Conservation (phyloP, 2,113 vertebrate species). For the Ciconia maguari region DNA sequence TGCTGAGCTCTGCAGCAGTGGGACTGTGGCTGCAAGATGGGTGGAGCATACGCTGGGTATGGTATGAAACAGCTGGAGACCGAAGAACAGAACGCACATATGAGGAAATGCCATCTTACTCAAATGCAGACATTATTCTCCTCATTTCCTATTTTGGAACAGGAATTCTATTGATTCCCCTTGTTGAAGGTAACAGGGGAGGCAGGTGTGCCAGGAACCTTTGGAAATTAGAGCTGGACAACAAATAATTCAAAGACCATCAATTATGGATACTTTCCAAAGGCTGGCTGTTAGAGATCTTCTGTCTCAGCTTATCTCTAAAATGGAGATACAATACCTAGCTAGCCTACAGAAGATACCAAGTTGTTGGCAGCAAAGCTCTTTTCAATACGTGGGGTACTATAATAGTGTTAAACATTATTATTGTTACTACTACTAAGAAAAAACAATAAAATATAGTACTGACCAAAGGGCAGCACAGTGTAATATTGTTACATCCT, state of each 20-base stretch:
- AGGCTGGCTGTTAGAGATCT: not conserved
- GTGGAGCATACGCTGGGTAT: accelerated
- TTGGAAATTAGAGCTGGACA: not conserved
- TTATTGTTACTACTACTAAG: not conserved
- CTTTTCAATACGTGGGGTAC: not conserved
- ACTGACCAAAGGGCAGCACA: not conserved
- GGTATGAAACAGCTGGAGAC: not conserved
- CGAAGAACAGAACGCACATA: not conserved
- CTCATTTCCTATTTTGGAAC: not conserved
- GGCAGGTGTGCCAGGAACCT: not conserved
- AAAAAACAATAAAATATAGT: not conserved
- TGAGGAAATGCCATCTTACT: not conserved
- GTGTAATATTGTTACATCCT: not conserved
- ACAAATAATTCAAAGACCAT: not conserved
- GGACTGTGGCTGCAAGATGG: not conserved
- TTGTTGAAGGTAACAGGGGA: not conserved
- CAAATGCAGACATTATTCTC: not conserved
- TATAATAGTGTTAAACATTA: not conserved
- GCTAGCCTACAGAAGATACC: not conserved
- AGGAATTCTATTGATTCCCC: not conserved
- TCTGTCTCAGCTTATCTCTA: not conserved
- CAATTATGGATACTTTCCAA: not conserved
- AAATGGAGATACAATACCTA: not conserved
- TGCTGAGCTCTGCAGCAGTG: not conserved
- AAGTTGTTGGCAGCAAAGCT: not conserved